phyloP scores from a whole-genome alignment of 2,797 vertebrate genomes.

The Syndactyla subalaris region DNA sequence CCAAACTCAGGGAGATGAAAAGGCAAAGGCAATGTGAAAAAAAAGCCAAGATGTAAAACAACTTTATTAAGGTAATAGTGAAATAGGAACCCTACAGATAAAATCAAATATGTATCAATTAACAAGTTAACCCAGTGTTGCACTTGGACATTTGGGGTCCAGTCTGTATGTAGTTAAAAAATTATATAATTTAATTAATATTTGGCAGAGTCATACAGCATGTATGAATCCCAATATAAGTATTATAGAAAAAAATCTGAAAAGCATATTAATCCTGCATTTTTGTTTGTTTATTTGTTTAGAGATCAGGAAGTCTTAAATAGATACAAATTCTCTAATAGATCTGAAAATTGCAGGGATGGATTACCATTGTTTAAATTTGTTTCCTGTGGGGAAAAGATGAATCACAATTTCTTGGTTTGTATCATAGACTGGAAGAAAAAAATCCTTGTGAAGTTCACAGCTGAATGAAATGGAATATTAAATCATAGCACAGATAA shows the following conservation, averaged over 20 bases:
- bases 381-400: background rate
- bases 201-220: background rate
- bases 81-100: background rate
- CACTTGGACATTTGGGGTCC: background rate
- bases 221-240: background rate
- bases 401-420: background rate
- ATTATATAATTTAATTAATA: background rate
- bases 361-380: background rate
- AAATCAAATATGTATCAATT: background rate
- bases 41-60: background rate
- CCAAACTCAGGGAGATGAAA: background rate
- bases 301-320: background rate
- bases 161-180: background rate
- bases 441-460: background rate
- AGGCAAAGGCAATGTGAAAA: background rate
- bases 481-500: constrained; percentile 1
- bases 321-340: background rate
- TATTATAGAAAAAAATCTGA: background rate
- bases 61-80: background rate
- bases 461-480: constrained; percentile 28
- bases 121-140: background rate
- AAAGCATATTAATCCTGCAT: background rate
- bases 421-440: background rate
- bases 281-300: background rate
- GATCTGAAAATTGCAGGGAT: background rate